Evolutionary conservation across 2,888 invertebrate genomes (phyloP).

Genomic region (Galerucella nymphaeae): DNA sequence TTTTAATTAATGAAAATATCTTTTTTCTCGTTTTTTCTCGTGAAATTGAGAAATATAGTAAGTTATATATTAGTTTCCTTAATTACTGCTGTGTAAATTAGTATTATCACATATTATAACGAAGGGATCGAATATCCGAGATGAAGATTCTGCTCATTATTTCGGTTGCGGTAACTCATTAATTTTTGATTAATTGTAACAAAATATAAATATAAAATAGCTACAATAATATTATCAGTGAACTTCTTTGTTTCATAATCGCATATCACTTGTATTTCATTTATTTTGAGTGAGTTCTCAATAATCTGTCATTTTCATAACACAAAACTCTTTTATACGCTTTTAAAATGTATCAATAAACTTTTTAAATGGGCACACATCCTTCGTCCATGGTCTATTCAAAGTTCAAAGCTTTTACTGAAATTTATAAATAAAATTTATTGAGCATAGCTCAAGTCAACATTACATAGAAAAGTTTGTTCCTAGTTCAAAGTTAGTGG

Average conservation of each 20-base stretch:
- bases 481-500: background rate
- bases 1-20: too few species aligned
- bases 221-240: too few species aligned
- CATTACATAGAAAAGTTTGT: background rate
- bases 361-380: too few species aligned
- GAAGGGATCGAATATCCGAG: constrained; percentile 18
- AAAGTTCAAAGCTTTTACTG: background rate
- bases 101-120: background rate
- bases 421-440: background rate
- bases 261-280: too few species aligned
- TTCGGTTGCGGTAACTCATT: constrained; percentile 16
- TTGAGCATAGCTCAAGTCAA: background rate
- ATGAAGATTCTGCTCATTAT: constrained; percentile 20
- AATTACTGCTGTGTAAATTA: constrained; percentile 7
- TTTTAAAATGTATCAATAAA: too few species aligned
- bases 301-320: too few species aligned
- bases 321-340: too few species aligned
- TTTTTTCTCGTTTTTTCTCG: too few species aligned
- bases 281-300: too few species aligned
- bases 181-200: too few species aligned
- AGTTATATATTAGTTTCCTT: constrained; percentile 8
- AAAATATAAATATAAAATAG: too few species aligned
- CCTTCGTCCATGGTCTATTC: background rate
- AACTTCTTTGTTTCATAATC: too few species aligned
- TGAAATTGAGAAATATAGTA: constrained; percentile 7